Base-by-base conservation (phyloP, 1,140 invertebrate species). In the Leguminivora glycinivorella region DNA sequence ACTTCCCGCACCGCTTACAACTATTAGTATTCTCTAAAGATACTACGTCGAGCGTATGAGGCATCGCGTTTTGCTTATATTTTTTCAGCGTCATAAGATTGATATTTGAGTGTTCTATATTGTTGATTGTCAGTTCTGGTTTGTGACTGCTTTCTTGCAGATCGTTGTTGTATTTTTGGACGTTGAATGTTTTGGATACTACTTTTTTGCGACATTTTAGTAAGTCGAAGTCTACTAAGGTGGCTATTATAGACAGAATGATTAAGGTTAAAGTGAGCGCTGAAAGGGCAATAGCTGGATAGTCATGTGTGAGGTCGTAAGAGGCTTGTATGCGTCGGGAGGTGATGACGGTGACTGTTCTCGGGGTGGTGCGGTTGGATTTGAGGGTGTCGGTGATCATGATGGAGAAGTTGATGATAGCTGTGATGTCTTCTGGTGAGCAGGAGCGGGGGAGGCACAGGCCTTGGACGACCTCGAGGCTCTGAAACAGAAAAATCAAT, bases 311-410 rank as follows among this genome's bases (percentile, higher is more conserved):
- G 1, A 88, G 68, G n/a, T 83, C 74, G 29, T 86, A 86, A 5
- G 78, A 69, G 2, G 71, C 68, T 38, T 83, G 79, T 0, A 90
- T 72, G 31, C 77, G 78, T 70, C 86, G 82, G 0, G 85, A 63
- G 1, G 77, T 80, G 0, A 71, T 81, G 56, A 90, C 74, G 69
- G 76, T 84, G 1, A 83, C 74, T 1, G 78, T 71, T 63, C 89
- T 78, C 4, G 83, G 82, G 0, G 80, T 70, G 1, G 83, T 83
- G 56, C 74, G 82, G 67, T 90, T 91, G 2, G 81, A 79, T 72
- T 84, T 87, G 47, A 91, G 69, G 66, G 89, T 85, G 26, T 90
- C 88, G 31, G 85, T 88, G 10, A 91, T 78, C 80, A 88, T 88
- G n/a, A 88, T 84, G 5, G 87, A 89, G 70, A 91, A 91, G 63